A percentile compares a stretch with the other conserved stretches of the same genome.
phyloP scores from a whole-genome alignment of 2,797 vertebrate genomes.

The Nasua narica region DNA sequence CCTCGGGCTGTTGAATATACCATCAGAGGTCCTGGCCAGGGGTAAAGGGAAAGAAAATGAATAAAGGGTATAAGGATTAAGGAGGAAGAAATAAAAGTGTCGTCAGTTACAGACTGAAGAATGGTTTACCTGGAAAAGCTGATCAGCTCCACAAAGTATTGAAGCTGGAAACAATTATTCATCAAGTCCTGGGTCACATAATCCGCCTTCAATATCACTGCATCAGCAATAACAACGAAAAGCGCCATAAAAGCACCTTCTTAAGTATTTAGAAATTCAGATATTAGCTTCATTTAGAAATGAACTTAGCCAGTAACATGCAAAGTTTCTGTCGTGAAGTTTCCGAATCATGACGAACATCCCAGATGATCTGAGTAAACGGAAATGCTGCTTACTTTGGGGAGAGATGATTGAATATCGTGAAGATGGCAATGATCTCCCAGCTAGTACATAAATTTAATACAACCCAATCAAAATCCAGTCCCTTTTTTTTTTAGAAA shows the following conservation, averaged over 20 bases:
- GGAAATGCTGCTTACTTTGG: background rate
- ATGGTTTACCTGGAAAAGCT: background rate
- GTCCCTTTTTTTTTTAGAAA: background rate
- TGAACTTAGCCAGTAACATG: background rate
- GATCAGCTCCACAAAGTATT: background rate
- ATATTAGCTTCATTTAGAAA: background rate
- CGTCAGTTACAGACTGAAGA: background rate
- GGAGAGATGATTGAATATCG: background rate
- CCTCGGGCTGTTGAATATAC: background rate
- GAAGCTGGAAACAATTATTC: background rate
- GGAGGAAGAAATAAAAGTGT: background rate
- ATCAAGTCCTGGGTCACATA: background rate
- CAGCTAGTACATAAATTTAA: background rate
- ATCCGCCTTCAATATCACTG: background rate
- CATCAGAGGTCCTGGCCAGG: background rate
- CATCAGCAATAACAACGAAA: background rate
- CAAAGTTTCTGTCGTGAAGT: background rate
- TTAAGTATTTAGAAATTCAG: background rate
- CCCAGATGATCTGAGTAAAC: background rate
- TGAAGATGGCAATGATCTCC: background rate
- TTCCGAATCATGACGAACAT: background rate
- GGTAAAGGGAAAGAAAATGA: background rate
- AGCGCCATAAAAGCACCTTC: background rate
- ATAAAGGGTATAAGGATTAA: background rate
- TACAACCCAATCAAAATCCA: background rate